Conservation (phyloP, 1,140 invertebrate genomes). For the Adoxophyes honmai region DNA sequence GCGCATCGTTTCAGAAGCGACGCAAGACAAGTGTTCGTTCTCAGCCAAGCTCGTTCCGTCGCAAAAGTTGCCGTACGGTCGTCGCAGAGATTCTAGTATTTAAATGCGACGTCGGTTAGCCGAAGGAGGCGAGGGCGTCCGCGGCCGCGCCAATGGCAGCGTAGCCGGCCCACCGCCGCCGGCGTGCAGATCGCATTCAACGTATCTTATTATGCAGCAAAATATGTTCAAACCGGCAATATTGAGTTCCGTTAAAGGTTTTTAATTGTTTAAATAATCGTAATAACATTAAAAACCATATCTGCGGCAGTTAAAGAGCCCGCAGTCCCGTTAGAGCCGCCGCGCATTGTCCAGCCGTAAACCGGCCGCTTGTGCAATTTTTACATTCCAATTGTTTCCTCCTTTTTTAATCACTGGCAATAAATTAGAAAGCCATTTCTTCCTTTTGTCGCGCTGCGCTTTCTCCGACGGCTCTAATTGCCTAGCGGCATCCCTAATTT, state of each 20-base stretch:
- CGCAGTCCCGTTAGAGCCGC: conserved; percentile 12
- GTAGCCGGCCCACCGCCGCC: background rate
- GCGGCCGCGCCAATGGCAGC: too few relatives aligned
- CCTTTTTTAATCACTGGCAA: conserved; percentile 37
- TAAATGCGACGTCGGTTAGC: too few relatives aligned
- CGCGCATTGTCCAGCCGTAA: conserved; percentile 15
- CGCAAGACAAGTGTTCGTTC: too few relatives aligned
- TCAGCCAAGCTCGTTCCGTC: too few relatives aligned
- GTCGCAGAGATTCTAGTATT: too few relatives aligned
- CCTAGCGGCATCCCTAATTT: conserved; percentile 29
- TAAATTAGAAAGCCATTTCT: conserved; percentile 59
- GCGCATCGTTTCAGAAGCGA: too few relatives aligned
- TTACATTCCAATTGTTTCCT: conserved; percentile 34
- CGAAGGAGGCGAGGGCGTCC: too few relatives aligned
- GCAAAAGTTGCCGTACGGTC: too few relatives aligned
- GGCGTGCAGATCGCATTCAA: conserved; percentile 8
- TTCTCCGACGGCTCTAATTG: conserved; percentile 38
- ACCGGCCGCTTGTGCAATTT: conserved; percentile 35
- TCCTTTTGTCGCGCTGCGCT: conserved; percentile 39
- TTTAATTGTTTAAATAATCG: background rate
- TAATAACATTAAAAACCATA: conserved; percentile 5
- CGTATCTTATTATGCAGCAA: background rate
- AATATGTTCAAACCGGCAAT: background rate
- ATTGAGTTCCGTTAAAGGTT: background rate
- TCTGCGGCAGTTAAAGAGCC: background rate